Percentiles rank a stretch among this genome's conserved stretches.
phyloP scores from a whole-genome alignment of 1,140 invertebrate genomes.

The Drosophila obscura region DNA sequence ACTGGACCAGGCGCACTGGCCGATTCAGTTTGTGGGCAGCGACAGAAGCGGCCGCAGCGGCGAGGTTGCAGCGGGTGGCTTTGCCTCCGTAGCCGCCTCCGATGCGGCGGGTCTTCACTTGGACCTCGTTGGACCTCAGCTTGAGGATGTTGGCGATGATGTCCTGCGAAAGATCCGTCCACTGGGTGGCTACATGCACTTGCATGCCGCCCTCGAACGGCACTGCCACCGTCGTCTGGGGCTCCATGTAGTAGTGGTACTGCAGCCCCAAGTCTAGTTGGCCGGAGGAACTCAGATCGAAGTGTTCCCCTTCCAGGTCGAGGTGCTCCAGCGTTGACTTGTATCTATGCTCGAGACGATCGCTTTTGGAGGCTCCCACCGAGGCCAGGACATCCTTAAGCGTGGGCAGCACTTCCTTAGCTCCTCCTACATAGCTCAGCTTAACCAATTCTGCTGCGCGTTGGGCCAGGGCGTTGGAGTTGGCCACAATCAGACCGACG shows the following conservation, averaged over 20 bases:
- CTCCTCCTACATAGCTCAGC: constrained; percentile 86
- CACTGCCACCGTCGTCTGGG: constrained; percentile 86
- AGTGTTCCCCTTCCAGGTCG: constrained; percentile 44
- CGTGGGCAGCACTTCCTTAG: constrained; percentile 54
- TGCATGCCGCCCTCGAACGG: constrained; percentile 87
- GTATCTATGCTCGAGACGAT: constrained; percentile 44
- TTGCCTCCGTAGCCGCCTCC: constrained; percentile 91
- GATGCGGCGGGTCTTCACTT: constrained; percentile 87
- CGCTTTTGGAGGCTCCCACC: not conserved
- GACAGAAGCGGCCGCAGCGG: constrained; percentile 87
- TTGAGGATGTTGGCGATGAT: constrained; percentile 86
- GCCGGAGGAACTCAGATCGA: constrained; percentile 53
- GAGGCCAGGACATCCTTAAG: constrained; percentile 64
- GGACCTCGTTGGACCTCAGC: constrained; percentile 85
- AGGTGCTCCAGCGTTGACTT: constrained; percentile 60
- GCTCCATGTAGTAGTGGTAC: constrained; percentile 87
- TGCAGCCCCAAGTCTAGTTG: constrained; percentile 80
- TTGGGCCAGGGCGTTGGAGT: constrained; percentile 86
- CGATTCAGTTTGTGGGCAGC: constrained; percentile 86
- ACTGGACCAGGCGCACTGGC: constrained; percentile 88
- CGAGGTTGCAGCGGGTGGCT: constrained; percentile 85
- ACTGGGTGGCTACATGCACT: constrained; percentile 87
- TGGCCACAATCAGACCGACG: constrained; percentile 89
- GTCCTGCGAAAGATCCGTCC: constrained; percentile 88
- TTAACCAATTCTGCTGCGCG: constrained; percentile 88